These are phyloP conservation scores for Cheilosia vulpina DNA, from an alignment of 2,888 invertebrate genomes.

Conservation along the genomic window DNA sequence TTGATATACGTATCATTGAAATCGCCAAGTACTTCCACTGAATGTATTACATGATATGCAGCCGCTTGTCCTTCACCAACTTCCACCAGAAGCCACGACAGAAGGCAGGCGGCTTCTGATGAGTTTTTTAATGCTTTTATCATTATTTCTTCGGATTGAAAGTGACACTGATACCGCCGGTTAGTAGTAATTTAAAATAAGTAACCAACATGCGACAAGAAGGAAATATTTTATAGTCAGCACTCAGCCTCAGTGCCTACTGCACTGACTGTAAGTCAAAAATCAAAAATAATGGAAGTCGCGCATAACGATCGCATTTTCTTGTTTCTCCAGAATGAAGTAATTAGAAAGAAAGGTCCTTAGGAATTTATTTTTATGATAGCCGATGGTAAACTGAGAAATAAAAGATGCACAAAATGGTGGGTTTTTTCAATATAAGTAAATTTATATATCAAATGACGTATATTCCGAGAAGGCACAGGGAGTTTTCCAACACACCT, in stretches of 20 bases:
- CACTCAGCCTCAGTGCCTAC: too few relatives aligned
- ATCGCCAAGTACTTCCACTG: slow-evolving; percentile 79
- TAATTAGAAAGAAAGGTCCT: not conserved
- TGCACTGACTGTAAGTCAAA: not conserved
- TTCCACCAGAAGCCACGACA: slow-evolving; percentile 80
- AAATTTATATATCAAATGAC: too few relatives aligned
- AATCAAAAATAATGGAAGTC: not conserved
- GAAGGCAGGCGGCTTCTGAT: slow-evolving; percentile 61
- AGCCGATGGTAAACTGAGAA: not conserved
- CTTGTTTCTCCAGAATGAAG: not conserved
- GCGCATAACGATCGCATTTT: not conserved
- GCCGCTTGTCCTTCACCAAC: slow-evolving; percentile 75
- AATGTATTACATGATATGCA: slow-evolving; percentile 77
- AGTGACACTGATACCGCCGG: too few relatives aligned
- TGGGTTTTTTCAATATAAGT: too few relatives aligned
- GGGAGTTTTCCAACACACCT: too few relatives aligned
- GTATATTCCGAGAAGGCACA: too few relatives aligned
- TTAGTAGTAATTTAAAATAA: too few relatives aligned
- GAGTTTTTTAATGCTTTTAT: not conserved
- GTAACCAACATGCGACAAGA: too few relatives aligned
- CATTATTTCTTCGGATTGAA: not conserved
- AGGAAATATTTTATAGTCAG: too few relatives aligned
- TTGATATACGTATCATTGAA: slow-evolving; percentile 77
- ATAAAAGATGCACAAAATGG: not conserved
- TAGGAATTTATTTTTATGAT: not conserved